Percentiles rank a stretch among this genome's conserved stretches.
These are phyloP conservation scores for Gerris lacustris DNA, from an alignment of 2,888 invertebrate species.

Conservation along the genomic window DNA sequence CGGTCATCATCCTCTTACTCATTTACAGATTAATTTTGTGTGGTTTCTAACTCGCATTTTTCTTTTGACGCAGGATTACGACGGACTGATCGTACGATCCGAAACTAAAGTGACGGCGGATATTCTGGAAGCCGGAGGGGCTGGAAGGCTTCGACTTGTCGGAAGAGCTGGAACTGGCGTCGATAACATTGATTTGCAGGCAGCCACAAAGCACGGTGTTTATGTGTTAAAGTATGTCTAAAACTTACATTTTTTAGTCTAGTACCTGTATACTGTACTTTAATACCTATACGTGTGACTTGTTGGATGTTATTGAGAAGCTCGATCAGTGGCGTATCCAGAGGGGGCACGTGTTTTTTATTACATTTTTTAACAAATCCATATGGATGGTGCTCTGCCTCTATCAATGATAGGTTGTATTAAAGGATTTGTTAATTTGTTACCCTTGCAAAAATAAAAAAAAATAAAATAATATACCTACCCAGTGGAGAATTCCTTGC, in stretches of 20 bases:
- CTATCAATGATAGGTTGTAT: too few species aligned
- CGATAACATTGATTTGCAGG: conserved; percentile 86
- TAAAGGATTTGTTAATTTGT: too few species aligned
- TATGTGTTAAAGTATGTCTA: conserved; percentile 82
- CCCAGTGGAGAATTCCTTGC: too few species aligned
- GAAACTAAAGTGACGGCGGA: conserved; percentile 75
- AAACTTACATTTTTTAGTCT: conserved; percentile 4
- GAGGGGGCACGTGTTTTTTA: too few species aligned
- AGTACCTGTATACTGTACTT: not conserved
- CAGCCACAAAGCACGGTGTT: conserved; percentile 71
- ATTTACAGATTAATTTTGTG: too few species aligned
- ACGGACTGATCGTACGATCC: conserved; percentile 84
- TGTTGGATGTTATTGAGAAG: too few species aligned
- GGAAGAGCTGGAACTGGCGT: conserved; percentile 97
- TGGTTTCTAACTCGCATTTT: not conserved
- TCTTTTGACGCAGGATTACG: conserved; percentile 56
- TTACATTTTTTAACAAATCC: too few species aligned
- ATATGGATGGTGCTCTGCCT: too few species aligned
- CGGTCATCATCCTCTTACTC: not conserved
- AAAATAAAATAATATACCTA: too few species aligned
- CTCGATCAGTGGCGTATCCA: too few species aligned
- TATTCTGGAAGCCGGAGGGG: conserved; percentile 41
- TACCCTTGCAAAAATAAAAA: too few species aligned
- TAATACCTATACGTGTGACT: too few species aligned
- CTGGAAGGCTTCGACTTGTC: conserved; percentile 66